These are phyloP conservation scores for Boloria selene DNA, from an alignment of 2,888 invertebrate species.

Conservation along the genomic window DNA sequence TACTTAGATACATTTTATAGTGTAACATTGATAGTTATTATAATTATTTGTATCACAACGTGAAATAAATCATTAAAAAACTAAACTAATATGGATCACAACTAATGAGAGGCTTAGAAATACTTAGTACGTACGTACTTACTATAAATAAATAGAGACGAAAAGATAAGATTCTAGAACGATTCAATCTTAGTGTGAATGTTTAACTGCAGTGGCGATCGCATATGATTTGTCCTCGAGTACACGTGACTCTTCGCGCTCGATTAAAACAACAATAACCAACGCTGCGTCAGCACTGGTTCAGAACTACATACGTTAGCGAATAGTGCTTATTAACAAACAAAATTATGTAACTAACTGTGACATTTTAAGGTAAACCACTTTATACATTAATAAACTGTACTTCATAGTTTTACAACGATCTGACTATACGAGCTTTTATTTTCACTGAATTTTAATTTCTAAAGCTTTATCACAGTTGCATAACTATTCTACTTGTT, in stretches of 20 bases:
- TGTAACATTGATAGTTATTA: too few relatives aligned
- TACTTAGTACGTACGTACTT: too few relatives aligned
- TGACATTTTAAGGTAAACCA: neutral
- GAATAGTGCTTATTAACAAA: constrained; percentile 9
- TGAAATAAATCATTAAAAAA: neutral
- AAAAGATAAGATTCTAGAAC: constrained; percentile 48
- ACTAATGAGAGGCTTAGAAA: constrained; percentile 22
- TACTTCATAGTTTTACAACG: neutral
- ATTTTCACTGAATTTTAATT: neutral
- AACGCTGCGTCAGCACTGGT: constrained; percentile 35
- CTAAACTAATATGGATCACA: neutral
- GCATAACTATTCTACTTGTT: constrained; percentile 2
- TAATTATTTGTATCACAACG: neutral
- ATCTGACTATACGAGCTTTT: too few relatives aligned
- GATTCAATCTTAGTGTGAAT: constrained; percentile 51
- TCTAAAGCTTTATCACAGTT: neutral
- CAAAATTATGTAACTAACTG: constrained; percentile 15
- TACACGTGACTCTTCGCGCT: constrained; percentile 58
- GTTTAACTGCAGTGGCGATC: constrained; percentile 46
- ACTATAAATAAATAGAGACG: too few relatives aligned
- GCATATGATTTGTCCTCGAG: constrained; percentile 49
- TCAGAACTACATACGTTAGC: constrained; percentile 19
- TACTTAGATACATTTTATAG: too few relatives aligned
- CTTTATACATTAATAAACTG: neutral
- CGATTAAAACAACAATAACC: constrained; percentile 57